Evolutionary conservation across 2,888 invertebrate species (phyloP).

Genomic region (Mongoloraphidia duomilia): DNA sequence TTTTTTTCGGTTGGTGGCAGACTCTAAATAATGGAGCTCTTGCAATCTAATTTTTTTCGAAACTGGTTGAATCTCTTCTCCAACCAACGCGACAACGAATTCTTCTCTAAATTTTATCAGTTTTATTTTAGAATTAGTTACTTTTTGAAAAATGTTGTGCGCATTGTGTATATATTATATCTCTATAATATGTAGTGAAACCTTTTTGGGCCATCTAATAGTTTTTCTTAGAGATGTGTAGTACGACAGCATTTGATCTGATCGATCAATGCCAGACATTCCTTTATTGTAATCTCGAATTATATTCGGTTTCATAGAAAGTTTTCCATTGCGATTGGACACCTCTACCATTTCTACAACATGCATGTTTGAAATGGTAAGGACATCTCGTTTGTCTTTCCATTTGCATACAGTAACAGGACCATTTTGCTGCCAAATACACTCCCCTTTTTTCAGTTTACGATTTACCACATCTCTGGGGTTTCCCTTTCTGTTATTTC

Average conservation of each 20-base stretch:
- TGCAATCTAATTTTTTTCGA: constrained; percentile 11
- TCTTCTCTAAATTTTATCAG: constrained; percentile 15
- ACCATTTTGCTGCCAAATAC: constrained; percentile 14
- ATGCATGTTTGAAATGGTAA: constrained; percentile 16
- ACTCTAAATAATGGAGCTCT: constrained; percentile 14
- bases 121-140: constrained; percentile 15
- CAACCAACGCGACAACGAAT: constrained; percentile 14
- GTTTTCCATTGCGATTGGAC: constrained; percentile 15
- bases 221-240: constrained; percentile 15
- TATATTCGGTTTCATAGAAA: constrained; percentile 16
- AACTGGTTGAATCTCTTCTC: constrained; percentile 13
- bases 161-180: constrained; percentile 16
- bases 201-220: constrained; percentile 13
- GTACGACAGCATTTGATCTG: constrained; percentile 16
- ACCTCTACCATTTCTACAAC: constrained; percentile 15
- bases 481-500: constrained; percentile 8
- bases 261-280: constrained; percentile 16
- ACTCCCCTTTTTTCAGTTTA: constrained; percentile 16
- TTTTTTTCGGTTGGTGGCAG: constrained; percentile 12
- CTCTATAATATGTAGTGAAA: constrained; percentile 8
- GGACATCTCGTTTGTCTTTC: constrained; percentile 15
- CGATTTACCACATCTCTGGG: constrained; percentile 12
- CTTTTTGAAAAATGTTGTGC: constrained; percentile 16
- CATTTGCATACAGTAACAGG: constrained; percentile 15
- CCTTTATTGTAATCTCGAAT: constrained; percentile 15